phyloP scores from a whole-genome alignment of 1,140 invertebrate genomes.

The Pomacea maculata region DNA sequence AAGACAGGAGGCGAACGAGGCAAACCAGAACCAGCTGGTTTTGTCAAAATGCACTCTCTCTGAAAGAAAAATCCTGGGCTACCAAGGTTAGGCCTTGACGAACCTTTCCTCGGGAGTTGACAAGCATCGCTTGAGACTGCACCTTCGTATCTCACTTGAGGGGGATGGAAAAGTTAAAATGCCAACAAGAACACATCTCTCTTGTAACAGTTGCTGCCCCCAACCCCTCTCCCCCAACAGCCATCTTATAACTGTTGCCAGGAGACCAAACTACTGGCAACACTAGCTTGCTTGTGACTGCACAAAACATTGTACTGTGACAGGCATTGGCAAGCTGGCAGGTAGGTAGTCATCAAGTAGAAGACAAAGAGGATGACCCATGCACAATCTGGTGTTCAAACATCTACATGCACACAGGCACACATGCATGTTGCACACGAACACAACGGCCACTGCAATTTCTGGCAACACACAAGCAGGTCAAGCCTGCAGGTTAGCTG shows the following conservation, averaged over 20 bases:
- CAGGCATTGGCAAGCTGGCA: not conserved
- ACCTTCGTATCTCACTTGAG: not conserved
- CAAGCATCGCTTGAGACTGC: not conserved
- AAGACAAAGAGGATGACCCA: not conserved
- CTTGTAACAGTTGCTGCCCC: not conserved
- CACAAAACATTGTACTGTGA: not conserved
- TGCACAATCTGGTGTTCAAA: no score
- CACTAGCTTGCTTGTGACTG: no score
- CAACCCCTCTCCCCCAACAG: no score
- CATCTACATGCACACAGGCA: not conserved
- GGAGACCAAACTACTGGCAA: no score
- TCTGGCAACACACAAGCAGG: not conserved
- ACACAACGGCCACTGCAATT: not conserved
- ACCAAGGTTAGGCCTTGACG: not conserved
- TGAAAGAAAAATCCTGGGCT: not conserved
- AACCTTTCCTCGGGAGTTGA: constrained; percentile 2
- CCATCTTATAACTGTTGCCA: no score
- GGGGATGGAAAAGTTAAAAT: no score
- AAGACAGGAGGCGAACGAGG: not conserved
- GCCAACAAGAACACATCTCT: not conserved
- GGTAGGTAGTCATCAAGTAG: not conserved
- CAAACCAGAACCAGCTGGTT: constrained; percentile 23
- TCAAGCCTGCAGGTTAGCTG: no score
- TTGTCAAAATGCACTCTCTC: not conserved
- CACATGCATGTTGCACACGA: not conserved